Conservation (phyloP, 2,888 invertebrate species). For the Apamea monoglypha region DNA sequence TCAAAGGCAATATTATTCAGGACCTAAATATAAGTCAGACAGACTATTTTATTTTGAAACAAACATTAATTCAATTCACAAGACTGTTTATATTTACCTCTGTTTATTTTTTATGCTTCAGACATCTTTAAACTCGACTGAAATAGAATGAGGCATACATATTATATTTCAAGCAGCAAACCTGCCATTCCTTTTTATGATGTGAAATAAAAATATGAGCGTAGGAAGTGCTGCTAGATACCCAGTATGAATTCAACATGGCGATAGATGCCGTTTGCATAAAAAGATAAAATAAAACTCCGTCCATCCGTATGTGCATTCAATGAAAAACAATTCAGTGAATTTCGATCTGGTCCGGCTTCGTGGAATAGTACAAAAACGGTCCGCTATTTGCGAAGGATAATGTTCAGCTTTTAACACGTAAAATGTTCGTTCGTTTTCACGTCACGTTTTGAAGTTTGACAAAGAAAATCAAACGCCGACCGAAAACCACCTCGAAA, state of each 20-base stretch:
- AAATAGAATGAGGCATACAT: neutral
- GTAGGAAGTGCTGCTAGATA: neutral
- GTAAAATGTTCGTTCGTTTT: conserved; percentile 45
- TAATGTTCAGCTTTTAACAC: conserved; percentile 45
- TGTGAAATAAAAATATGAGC: conserved; percentile 14
- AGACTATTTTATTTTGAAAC: neutral
- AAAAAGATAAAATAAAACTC: conserved; percentile 39
- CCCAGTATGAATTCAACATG: conserved; percentile 46
- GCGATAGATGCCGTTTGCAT: conserved; percentile 36
- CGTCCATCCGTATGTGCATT: conserved; percentile 44
- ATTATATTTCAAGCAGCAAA: neutral
- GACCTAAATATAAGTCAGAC: neutral
- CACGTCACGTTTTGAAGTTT: conserved; percentile 57
- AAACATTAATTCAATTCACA: neutral
- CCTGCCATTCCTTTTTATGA: conserved; percentile 16
- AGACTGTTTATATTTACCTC: neutral
- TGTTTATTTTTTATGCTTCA: neutral
- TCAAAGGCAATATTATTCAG: neutral
- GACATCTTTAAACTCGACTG: neutral
- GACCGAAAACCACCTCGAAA: conserved; percentile 38
- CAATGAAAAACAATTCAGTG: conserved; percentile 57
- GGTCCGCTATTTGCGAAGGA: conserved; percentile 16
- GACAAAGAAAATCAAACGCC: conserved; percentile 55
- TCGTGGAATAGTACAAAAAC: conserved; percentile 25
- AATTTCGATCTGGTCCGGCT: conserved; percentile 37